Evolutionary conservation across 2,888 invertebrate genomes (phyloP), one percentile per base, ranked within the genome.

Genomic region (Pterostichus niger): DNA sequence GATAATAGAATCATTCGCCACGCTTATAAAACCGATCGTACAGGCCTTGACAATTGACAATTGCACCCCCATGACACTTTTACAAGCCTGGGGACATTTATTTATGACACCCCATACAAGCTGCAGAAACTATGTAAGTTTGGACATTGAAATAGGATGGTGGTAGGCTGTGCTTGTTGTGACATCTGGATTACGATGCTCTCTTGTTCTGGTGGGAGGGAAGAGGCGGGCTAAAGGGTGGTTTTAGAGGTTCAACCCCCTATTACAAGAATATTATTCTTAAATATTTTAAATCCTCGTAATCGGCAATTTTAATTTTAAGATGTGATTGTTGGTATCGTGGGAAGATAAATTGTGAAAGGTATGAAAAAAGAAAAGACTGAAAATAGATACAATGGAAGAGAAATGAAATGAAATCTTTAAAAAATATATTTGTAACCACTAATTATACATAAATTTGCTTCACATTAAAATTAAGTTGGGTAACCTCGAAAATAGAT

Each of bases 161-260:
- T 71, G 68, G 56, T 31, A 56, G 68, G 68, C 44, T 71, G 68
- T 71, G 44, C 68, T 40, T 71, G 68, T 71, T 71, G 40, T 71
- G 68, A 71, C 68, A 71, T 71, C 68, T 71, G 68, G 44, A 71
- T 71, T 71, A 71, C 24, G 68, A 71, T 71, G 68, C 24, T 71
- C 68, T 13, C 15, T 71, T 71, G 68, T 71, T 71, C 40, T 71
- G 13, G 17, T 59, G 68, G 68, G 68, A 13, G 68, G 68, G 13
- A 44, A 17, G 68, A 10, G 68, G 40, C 13, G 68, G 68, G 40
- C n/a, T 17, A 71, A 17, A 44, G n/a, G 35, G 68, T 9, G 40
- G 44, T 31, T 64, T 56, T 24, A 7, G 24, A 24, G 24, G 15
- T 24, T 24, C 56, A 56, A 24, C 15, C 24, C 56, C 24, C 9